Conservation (phyloP, 23 tunicate species). For the Aplidium turbinatum region DNA sequence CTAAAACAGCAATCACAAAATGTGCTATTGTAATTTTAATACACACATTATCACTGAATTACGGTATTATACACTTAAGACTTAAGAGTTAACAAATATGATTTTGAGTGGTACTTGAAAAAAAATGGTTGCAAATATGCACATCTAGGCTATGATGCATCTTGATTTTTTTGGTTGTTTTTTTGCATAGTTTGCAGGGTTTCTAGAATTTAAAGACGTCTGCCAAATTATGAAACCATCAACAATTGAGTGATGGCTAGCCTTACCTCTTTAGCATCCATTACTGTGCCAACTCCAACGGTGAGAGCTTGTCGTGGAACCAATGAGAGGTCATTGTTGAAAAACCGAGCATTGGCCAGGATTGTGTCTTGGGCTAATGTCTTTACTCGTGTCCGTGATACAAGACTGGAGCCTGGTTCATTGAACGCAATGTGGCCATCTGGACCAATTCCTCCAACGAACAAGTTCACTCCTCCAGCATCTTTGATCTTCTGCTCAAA, state of each 20-base stretch:
- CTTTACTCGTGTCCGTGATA: conserved; percentile 84
- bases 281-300: conserved; percentile 92
- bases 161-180: too few relatives aligned
- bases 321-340: conserved; percentile 64
- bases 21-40: too few relatives aligned
- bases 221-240: too few relatives aligned
- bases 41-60: too few relatives aligned
- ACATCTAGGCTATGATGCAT: too few relatives aligned
- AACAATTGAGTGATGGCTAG: background rate
- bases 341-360: conserved; percentile 88
- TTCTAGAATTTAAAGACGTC: too few relatives aligned
- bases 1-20: too few relatives aligned
- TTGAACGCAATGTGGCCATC: conserved; percentile 96
- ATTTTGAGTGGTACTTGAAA: too few relatives aligned
- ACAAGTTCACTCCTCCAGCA: conserved; percentile 84
- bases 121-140: too few relatives aligned
- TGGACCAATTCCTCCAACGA: conserved; percentile 92
- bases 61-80: too few relatives aligned
- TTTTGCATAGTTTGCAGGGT: too few relatives aligned
- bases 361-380: conserved; percentile 89
- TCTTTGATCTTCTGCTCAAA: conserved; percentile 70
- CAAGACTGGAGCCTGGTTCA: conserved; percentile 94
- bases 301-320: conserved; percentile 92
- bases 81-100: too few relatives aligned
- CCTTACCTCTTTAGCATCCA: conserved; percentile 90